Evolutionary conservation across 2,888 invertebrate species (phyloP).

Genomic region (Orchestes rusci): DNA sequence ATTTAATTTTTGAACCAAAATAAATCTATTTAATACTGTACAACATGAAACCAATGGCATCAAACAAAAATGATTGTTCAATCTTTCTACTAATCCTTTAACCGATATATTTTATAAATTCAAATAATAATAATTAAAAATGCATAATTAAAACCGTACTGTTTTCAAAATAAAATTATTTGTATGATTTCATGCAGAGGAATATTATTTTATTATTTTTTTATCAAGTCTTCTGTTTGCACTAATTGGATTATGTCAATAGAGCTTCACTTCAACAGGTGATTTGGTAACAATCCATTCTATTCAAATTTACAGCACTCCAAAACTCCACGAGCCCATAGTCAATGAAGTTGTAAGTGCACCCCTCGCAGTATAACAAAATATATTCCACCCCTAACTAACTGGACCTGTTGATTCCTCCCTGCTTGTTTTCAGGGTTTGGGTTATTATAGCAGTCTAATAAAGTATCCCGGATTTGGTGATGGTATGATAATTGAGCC

Average conservation of each 20-base stretch:
- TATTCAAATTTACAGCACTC: neutral
- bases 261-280: too few species aligned
- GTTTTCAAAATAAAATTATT: too few species aligned
- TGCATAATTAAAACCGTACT: constrained; percentile 12
- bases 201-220: too few species aligned
- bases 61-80: constrained; percentile 14
- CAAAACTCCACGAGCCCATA: constrained; percentile 1
- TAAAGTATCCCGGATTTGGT: too few species aligned
- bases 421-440: too few species aligned
- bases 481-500: too few species aligned
- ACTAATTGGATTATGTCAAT: too few species aligned
- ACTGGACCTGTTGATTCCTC: constrained; percentile 13
- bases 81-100: constrained; percentile 11
- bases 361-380: constrained; percentile 8
- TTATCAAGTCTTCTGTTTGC: too few species aligned
- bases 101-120: constrained; percentile 4
- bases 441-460: too few species aligned
- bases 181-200: too few species aligned
- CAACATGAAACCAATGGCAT: constrained; percentile 11
- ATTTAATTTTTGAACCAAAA: constrained; percentile 12
- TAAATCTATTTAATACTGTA: constrained; percentile 6
- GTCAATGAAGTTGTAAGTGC: constrained; percentile 10
- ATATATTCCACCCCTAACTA: constrained; percentile 4
- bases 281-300: neutral
- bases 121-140: constrained; percentile 11